A percentile compares a stretch with the other conserved stretches of the same genome.
Evolutionary conservation across 2,888 invertebrate genomes (phyloP).

Genomic region (Cheilosia soror): DNA sequence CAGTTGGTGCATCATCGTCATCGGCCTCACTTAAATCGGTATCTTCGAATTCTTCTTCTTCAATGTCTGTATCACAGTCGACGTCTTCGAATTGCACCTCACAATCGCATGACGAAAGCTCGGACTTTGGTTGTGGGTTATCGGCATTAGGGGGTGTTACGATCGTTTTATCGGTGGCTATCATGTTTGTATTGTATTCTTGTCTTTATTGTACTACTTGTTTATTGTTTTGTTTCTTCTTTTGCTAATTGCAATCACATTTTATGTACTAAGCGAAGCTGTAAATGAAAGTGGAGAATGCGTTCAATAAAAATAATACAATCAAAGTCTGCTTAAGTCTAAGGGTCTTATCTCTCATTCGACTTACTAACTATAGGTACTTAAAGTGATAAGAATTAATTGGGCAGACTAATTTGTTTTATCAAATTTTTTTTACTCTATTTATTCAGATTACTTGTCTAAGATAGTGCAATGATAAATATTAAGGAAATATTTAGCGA

Average conservation of each 20-base stretch:
- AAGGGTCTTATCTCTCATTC: not conserved
- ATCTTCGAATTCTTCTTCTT: slow-evolving; percentile 40
- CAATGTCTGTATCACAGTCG: slow-evolving; percentile 50
- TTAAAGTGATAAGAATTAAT: slow-evolving; percentile 2
- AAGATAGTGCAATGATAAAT: not conserved
- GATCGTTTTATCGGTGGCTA: slow-evolving; percentile 61
- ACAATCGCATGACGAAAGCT: slow-evolving; percentile 26
- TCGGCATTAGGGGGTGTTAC: slow-evolving; percentile 41
- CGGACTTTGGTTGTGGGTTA: slow-evolving; percentile 44
- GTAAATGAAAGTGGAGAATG: slow-evolving; percentile 16
- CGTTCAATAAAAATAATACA: not conserved
- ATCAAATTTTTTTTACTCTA: not conserved
- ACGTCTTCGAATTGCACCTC: slow-evolving; percentile 25
- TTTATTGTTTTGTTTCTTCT: slow-evolving; percentile 17
- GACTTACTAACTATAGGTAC: not conserved
- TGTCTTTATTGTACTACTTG: slow-evolving; percentile 37
- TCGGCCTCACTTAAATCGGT: slow-evolving; percentile 60
- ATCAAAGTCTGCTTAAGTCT: not conserved
- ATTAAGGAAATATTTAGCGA: not conserved
- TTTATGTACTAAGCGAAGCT: slow-evolving; percentile 43
- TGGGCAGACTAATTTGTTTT: slow-evolving; percentile 9
- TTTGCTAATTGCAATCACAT: slow-evolving; percentile 51
- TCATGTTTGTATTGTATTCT: slow-evolving; percentile 46
- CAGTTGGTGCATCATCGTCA: slow-evolving; percentile 39
- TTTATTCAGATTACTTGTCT: not conserved